Evolutionary conservation across 2,113 vertebrate genomes (phyloP), one percentile per base, ranked within the genome.

Genomic region (Pelobates fuscus): DNA sequence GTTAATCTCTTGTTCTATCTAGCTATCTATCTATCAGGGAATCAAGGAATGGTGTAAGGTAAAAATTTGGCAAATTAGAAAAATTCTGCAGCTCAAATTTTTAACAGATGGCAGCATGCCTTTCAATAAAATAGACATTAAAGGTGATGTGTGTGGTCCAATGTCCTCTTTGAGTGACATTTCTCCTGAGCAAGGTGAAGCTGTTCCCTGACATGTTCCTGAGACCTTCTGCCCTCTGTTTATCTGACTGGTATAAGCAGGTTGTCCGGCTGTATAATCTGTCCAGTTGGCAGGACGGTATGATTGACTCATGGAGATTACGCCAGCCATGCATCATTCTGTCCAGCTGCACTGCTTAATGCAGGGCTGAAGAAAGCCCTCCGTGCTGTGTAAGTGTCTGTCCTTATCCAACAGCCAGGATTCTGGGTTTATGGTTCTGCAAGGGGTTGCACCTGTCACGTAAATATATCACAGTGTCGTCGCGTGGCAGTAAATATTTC

Each of bases 211-310:
- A 4, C 44, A 41, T 1, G 4, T 49, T 49, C 12, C 44, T 37
- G 44, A 14, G 44, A 17, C 44, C 52, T 60, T 62, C 49, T 0
- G 18, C 79, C 52, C 70, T 68, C 26, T 68, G 37, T 18, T 61
- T 59, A 2, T 23, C 0, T 0, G 62, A 59, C 20, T 21, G 11
- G 59, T 11, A 41, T 46, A 41, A 61, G 18, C 27, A 67, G 21
- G 66, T 66, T 55, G 61, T 12, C 2, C 7, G 11, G 29, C 27
- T 21, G 14, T 37, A 12, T 37, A 63, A 63, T 63, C 60, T 37
- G 30, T 49, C 7, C 25, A 52, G 17, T 27, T 67, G 65, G 65
- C 65, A 52, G 17, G 37, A 18, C 12, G 2, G 15, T 11, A 2
- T 17, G 17, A n/a, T 2, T 52, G 43, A 46, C 41, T 44, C 11